A percentile compares a stretch with the other conserved stretches of the same genome.
Evolutionary conservation across 2,797 vertebrate species (phyloP).

Genomic region (Typhlichthys subterraneus): DNA sequence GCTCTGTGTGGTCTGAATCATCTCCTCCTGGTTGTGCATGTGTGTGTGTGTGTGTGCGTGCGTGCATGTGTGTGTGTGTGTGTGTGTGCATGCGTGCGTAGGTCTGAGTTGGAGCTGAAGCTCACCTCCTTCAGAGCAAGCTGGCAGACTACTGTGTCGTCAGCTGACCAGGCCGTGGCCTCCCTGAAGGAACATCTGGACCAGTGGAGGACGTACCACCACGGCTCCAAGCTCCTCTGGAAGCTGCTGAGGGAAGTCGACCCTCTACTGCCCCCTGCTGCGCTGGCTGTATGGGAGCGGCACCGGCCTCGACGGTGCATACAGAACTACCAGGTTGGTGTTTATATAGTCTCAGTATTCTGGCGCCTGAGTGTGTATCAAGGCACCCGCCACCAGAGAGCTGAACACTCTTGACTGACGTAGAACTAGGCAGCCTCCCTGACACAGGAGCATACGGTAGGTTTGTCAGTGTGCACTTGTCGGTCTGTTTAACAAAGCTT

Average conservation of each 20-base stretch:
- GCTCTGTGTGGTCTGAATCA: too few relatives aligned
- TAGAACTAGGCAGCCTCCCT: too few relatives aligned
- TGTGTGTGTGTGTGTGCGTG: not conserved
- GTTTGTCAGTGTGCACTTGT: too few relatives aligned
- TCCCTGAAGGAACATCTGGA: constrained; percentile 58
- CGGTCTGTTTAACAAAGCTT: too few relatives aligned
- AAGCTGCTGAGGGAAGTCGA: constrained; percentile 70
- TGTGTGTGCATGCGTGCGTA: not conserved
- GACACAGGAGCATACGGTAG: too few relatives aligned
- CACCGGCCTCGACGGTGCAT: constrained; percentile 66
- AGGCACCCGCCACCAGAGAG: too few relatives aligned
- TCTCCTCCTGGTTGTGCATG: not conserved
- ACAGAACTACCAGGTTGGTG: constrained; percentile 77
- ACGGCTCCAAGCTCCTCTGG: constrained; percentile 64
- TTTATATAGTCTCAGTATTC: not conserved
- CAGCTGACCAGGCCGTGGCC: constrained; percentile 60
- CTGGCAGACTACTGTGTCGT: constrained; percentile 75
- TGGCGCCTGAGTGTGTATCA: not conserved
- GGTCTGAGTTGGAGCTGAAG: constrained; percentile 68
- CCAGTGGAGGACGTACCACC: constrained; percentile 74
- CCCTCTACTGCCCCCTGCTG: constrained; percentile 64
- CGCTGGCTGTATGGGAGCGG: constrained; percentile 58
- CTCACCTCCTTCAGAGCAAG: constrained; percentile 69
- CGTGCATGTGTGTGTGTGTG: not conserved
- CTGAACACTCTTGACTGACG: too few relatives aligned